Conservation (phyloP, 53 echinoderm and acorn worm genomes). For the Patiria pectinifera region DNA sequence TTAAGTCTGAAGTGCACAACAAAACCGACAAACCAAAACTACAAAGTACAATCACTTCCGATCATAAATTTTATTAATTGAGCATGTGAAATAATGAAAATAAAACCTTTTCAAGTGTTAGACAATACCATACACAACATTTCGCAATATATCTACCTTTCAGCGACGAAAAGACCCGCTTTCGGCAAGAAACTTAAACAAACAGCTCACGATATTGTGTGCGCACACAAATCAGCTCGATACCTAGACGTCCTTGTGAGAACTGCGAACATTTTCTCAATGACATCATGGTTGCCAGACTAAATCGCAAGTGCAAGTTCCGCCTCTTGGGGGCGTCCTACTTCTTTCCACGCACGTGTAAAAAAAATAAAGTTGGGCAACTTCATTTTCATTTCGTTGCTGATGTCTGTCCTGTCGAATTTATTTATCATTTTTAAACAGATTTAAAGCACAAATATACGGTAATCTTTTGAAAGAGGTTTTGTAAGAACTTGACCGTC, state of each 20-base stretch:
- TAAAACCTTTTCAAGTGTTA: no score
- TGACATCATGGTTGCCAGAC: constrained; percentile 38
- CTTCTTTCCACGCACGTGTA: constrained; percentile 4
- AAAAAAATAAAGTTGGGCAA: neutral
- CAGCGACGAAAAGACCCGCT: neutral
- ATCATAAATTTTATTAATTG: no score
- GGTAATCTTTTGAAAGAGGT: neutral
- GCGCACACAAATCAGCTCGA: neutral
- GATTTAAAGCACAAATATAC: neutral
- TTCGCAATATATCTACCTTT: neutral
- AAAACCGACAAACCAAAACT: no score
- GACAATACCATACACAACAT: no score
- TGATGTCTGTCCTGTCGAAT: no score
- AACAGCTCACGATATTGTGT: neutral
- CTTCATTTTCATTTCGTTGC: no score
- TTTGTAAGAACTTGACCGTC: neutral
- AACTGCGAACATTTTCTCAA: neutral
- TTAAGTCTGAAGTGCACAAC: no score
- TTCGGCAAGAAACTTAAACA: no score
- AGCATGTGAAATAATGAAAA: no score
- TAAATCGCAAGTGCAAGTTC: neutral
- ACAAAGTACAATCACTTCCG: no score
- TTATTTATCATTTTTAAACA: neutral
- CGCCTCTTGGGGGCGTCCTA: constrained; percentile 35
- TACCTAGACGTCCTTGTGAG: neutral